phyloP scores from a whole-genome alignment of 2,113 vertebrate species.

The Neomonachus schauinslandi region DNA sequence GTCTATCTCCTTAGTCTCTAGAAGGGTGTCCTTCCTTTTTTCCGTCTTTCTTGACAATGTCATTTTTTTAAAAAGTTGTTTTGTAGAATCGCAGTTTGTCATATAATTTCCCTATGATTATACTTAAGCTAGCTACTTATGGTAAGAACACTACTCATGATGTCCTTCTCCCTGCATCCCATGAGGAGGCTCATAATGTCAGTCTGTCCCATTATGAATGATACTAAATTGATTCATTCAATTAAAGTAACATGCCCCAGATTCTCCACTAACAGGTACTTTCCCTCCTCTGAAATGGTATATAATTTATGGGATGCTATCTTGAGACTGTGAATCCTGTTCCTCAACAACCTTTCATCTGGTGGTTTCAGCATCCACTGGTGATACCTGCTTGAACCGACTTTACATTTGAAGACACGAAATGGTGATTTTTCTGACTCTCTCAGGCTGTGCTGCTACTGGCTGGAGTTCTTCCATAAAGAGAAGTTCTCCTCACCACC shows the following conservation, averaged over 20 bases:
- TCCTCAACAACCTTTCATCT: background rate
- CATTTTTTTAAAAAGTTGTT: background rate
- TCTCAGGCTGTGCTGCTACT: background rate
- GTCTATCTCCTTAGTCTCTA: background rate
- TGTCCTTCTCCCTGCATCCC: background rate
- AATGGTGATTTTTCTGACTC: background rate
- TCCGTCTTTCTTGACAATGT: background rate
- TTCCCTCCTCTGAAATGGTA: background rate
- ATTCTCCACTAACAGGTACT: background rate
- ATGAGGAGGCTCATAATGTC: rapidly evolving
- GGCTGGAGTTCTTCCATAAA: background rate
- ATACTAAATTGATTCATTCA: background rate
- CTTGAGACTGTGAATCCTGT: background rate
- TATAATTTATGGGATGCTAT: background rate
- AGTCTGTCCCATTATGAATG: background rate
- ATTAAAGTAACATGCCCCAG: rapidly evolving
- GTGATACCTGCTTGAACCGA: background rate
- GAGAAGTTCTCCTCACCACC: background rate
- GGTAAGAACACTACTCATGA: background rate
- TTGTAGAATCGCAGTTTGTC: background rate
- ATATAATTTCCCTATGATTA: background rate
- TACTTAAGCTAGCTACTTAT: background rate
- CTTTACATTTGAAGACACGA: background rate
- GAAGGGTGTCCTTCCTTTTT: background rate
- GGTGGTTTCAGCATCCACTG: background rate